Conservation (phyloP, 2,888 invertebrate genomes). For the Megalurothrips usitatus region DNA sequence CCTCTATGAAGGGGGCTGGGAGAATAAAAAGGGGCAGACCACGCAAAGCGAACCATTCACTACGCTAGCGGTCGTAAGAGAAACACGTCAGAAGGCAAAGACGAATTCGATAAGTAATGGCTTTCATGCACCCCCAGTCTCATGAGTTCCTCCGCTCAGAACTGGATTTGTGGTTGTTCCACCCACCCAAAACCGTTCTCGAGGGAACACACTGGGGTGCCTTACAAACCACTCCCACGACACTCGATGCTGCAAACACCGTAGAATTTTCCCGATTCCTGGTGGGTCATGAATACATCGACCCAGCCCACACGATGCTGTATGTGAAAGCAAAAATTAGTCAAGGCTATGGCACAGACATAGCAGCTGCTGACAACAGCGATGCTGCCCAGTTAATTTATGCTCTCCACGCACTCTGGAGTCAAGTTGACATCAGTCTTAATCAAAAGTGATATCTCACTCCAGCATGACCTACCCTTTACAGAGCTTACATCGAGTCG, state of each 20-base stretch:
- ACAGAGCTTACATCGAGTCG: not conserved
- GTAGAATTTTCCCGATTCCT: too few species aligned
- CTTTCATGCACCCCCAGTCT: too few species aligned
- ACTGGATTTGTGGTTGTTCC: not conserved
- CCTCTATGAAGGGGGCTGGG: not conserved
- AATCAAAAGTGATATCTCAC: too few species aligned
- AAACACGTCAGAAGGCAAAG: too few species aligned
- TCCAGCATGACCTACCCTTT: too few species aligned
- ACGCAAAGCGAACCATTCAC: not conserved
- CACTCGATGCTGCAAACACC: not conserved
- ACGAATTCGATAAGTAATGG: too few species aligned
- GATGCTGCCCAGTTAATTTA: not conserved
- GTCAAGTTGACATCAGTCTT: too few species aligned
- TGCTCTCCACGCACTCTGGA: too few species aligned
- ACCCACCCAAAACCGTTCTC: not conserved
- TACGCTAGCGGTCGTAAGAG: not conserved
- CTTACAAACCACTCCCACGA: not conserved
- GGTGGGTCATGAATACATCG: not conserved
- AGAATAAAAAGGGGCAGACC: not conserved
- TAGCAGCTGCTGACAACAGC: not conserved
- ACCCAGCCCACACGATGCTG: not conserved
- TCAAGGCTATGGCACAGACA: not conserved
- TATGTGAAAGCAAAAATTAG: not conserved
- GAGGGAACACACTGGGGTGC: not conserved
- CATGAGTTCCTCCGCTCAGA: not conserved